Percentiles rank a stretch among this genome's conserved stretches.
phyloP scores from a whole-genome alignment of 2,888 invertebrate genomes.

The Pristionchus arcanus region DNA sequence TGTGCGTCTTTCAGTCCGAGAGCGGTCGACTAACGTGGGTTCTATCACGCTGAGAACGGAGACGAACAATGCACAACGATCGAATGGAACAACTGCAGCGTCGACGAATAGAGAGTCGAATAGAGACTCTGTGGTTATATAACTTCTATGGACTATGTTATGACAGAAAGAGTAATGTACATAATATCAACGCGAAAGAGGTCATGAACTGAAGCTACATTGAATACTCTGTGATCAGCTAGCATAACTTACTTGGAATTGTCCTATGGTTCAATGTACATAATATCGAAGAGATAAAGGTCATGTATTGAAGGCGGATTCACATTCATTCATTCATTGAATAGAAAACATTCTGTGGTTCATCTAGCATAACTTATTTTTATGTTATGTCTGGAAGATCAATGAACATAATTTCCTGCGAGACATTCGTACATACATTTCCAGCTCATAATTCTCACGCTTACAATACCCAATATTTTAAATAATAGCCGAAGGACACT shows the following conservation, averaged over 20 bases:
- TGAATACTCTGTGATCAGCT: too few relatives aligned
- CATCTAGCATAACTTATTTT: too few relatives aligned
- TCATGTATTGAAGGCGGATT: neutral
- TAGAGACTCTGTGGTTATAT: neutral
- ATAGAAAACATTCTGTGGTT: too few relatives aligned
- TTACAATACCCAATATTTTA: too few relatives aligned
- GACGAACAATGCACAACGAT: neutral
- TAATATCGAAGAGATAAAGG: neutral
- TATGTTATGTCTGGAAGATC: too few relatives aligned
- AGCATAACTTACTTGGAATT: neutral
- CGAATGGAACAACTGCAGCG: neutral
- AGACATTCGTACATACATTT: too few relatives aligned
- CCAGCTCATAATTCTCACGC: too few relatives aligned
- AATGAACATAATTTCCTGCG: too few relatives aligned
- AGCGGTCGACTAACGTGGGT: neutral
- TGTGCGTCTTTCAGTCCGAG: neutral
- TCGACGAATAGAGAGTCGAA: neutral
- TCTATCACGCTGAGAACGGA: neutral
- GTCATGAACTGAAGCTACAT: too few relatives aligned
- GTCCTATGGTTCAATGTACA: neutral
- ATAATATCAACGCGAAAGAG: too few relatives aligned
- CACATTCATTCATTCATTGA: too few relatives aligned
- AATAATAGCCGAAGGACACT: too few relatives aligned
- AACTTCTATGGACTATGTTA: neutral
- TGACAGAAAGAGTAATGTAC: neutral